These are phyloP conservation scores for Pristiophorus japonicus DNA, from an alignment of 2,113 vertebrate species.

Conservation along the genomic window DNA sequence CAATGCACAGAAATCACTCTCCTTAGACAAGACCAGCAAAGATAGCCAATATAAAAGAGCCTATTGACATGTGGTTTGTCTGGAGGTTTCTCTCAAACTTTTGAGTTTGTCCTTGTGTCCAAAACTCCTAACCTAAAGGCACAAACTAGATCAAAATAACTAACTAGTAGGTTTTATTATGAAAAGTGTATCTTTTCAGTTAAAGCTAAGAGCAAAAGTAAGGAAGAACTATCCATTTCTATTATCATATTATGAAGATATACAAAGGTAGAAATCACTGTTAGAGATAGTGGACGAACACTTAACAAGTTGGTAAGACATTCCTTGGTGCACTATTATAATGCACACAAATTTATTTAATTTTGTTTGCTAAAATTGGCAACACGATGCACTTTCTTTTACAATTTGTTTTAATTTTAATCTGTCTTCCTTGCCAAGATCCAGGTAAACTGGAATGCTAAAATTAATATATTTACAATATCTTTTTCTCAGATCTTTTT, in stretches of 20 bases:
- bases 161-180: neutral
- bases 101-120: neutral
- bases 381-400: neutral
- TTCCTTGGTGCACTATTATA: neutral
- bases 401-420: neutral
- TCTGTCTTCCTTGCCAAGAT: neutral
- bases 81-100: neutral
- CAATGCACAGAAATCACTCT: neutral
- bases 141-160: neutral
- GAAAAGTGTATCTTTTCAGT: neutral
- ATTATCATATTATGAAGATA: neutral
- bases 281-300: neutral
- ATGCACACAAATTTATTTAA: neutral
- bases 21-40: neutral
- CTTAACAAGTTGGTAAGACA: neutral
- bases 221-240: neutral
- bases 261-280: neutral
- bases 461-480: neutral
- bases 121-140: neutral
- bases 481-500: neutral
- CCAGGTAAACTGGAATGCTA: neutral
- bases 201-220: neutral
- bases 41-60: neutral
- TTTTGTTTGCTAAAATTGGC: neutral
- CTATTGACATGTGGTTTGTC: neutral